These are phyloP conservation scores for Aeoliscus strigatus DNA, from an alignment of 2,797 vertebrate species.

Conservation along the genomic window DNA sequence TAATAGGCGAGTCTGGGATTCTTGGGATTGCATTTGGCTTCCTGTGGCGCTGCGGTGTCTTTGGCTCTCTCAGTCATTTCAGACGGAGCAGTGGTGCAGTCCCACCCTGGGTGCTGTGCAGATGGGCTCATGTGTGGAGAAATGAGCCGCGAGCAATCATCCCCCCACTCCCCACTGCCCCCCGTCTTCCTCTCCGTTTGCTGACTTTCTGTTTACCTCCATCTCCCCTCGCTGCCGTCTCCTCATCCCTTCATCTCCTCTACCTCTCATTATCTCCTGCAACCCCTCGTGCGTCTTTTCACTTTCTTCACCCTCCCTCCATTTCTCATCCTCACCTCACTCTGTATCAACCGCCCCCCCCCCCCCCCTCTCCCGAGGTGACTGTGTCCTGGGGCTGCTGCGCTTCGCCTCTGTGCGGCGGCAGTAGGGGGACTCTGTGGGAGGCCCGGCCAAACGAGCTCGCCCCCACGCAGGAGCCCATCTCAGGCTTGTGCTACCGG, in stretches of 20 bases:
- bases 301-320: constrained; percentile 8
- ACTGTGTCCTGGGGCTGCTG: constrained; percentile 70
- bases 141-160: constrained; percentile 79
- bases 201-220: constrained; percentile 62
- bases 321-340: constrained; percentile 3
- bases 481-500: constrained; percentile 88
- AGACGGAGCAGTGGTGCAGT: constrained; percentile 72
- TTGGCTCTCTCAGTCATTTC: constrained; percentile 75
- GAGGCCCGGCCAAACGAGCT: constrained; percentile 79
- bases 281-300: constrained; percentile 36
- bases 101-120: constrained; percentile 79
- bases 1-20: constrained; percentile 73
- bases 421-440: constrained; percentile 76
- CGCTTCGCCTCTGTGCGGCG: constrained; percentile 78
- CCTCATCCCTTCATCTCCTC: constrained; percentile 58
- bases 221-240: constrained; percentile 40
- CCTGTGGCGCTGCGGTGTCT: constrained; percentile 72
- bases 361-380: constrained; percentile 40
- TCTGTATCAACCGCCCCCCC: no score
- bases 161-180: constrained; percentile 18
- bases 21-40: constrained; percentile 78
- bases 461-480: constrained; percentile 79
- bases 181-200: constrained; percentile 23
- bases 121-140: constrained; percentile 81
- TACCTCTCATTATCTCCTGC: constrained; percentile 54